Evolutionary conservation across 2,797 vertebrate species (phyloP).

Genomic region (Sternotherus odoratus): DNA sequence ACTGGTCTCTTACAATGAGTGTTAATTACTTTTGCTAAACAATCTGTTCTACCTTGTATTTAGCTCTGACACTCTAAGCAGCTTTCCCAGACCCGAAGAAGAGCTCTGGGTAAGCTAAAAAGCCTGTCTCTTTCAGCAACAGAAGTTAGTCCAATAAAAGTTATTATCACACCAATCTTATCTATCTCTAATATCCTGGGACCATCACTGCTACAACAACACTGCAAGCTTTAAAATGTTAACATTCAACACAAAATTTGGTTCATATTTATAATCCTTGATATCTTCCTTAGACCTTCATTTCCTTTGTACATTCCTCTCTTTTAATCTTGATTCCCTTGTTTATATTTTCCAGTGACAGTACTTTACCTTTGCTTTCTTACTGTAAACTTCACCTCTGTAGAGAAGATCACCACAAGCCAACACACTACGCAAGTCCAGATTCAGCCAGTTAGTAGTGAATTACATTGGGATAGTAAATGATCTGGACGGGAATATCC

Average conservation of each 20-base stretch:
- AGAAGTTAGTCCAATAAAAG: background rate
- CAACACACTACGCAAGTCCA: background rate
- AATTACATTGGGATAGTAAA: slow-evolving; percentile 18
- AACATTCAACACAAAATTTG: background rate
- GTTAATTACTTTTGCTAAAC: background rate
- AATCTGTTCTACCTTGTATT: background rate
- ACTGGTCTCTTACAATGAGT: background rate
- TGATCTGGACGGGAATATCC: background rate
- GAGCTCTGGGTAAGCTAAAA: background rate
- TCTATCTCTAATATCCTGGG: background rate
- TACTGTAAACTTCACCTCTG: slow-evolving; percentile 6
- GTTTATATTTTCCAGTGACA: background rate
- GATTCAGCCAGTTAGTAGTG: background rate
- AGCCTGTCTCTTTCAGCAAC: background rate
- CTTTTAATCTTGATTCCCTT: background rate
- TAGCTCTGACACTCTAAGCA: background rate
- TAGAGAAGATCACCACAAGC: background rate
- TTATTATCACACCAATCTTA: background rate
- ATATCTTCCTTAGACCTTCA: background rate
- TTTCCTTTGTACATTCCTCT: background rate
- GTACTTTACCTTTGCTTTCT: background rate
- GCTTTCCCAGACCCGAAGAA: background rate
- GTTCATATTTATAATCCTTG: background rate
- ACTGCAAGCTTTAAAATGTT: background rate
- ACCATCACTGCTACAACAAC: background rate